Percentiles rank a stretch among this genome's conserved stretches.
Conservation (phyloP, 1,140 invertebrate genomes). For the Neuroterus valhalla region DNA sequence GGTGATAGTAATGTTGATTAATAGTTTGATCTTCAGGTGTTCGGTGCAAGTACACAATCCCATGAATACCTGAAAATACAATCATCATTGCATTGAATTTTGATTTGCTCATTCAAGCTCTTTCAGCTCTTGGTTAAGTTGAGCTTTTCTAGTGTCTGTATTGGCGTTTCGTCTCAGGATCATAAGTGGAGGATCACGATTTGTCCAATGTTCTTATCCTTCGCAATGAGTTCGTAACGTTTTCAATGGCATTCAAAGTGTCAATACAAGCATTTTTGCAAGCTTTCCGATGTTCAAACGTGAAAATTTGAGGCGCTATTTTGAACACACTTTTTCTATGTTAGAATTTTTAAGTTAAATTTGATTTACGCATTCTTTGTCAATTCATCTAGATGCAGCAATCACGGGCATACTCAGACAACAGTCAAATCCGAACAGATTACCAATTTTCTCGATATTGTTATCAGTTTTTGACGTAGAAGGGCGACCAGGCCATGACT, state of each 20-base stretch:
- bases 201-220: slow-evolving; percentile 57
- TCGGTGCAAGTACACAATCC: not conserved
- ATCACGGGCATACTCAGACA: too few species aligned
- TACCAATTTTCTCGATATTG: too few species aligned
- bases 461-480: too few species aligned
- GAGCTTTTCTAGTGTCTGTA: slow-evolving; percentile 44
- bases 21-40: not conserved
- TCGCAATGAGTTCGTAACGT: slow-evolving; percentile 31
- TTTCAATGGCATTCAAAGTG: not conserved
- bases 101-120: not conserved
- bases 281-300: not conserved
- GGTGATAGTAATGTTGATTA: not conserved
- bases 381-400: too few species aligned
- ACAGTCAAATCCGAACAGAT: too few species aligned
- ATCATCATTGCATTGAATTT: not conserved
- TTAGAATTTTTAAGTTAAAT: too few species aligned
- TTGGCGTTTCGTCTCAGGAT: slow-evolving; percentile 58
- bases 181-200: slow-evolving; percentile 54
- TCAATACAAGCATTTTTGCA: not conserved
- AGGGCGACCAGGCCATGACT: too few species aligned
- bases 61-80: slow-evolving; percentile 25
- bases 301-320: too few species aligned
- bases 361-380: too few species aligned
- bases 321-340: too few species aligned
- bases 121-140: slow-evolving; percentile 37